Conservation (phyloP, 2,113 vertebrate species). For the Sarotherodon lohbergeri region DNA sequence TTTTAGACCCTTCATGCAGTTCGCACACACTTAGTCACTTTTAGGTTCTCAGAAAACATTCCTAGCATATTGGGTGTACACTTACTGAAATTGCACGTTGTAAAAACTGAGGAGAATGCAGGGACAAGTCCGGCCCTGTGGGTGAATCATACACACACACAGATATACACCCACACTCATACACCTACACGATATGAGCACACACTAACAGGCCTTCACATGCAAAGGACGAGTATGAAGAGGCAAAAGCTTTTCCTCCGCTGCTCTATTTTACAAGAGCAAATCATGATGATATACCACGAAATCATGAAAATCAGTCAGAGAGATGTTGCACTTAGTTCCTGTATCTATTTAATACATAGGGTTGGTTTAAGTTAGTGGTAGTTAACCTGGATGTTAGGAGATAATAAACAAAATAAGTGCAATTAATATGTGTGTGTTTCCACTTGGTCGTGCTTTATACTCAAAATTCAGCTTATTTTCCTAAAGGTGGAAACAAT, state of each 20-base stretch:
- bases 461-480: neutral
- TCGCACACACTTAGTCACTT: neutral
- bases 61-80: neutral
- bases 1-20: neutral
- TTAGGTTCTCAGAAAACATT: neutral
- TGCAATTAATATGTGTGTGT: neutral
- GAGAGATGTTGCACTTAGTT: neutral
- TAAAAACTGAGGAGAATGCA: slow-evolving; percentile 14
- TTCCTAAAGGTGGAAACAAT: neutral
- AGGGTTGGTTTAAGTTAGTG: neutral
- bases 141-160: neutral
- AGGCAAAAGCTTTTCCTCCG: neutral
- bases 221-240: neutral
- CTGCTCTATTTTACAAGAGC: neutral
- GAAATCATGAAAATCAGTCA: neutral
- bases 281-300: neutral
- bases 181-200: neutral
- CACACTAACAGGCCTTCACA: slow-evolving; percentile 19
- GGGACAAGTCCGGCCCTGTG: slow-evolving; percentile 34
- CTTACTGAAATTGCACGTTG: neutral
- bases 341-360: neutral
- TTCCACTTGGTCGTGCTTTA: neutral
- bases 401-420: neutral
- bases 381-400: neutral
- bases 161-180: neutral